Evolutionary conservation across 2,113 vertebrate genomes (phyloP).

Genomic region (Mixornis gularis): DNA sequence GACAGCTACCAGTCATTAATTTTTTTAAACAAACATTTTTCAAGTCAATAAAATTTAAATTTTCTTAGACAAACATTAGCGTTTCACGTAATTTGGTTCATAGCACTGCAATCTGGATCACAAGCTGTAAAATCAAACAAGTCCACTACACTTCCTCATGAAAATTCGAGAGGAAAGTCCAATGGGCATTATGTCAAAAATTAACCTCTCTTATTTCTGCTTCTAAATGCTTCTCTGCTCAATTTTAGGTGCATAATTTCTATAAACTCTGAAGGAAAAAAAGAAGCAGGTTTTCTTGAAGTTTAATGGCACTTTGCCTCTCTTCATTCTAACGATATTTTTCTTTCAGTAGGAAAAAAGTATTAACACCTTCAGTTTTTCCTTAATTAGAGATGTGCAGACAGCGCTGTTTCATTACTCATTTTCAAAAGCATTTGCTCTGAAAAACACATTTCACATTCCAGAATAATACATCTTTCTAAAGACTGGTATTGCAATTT

Average conservation of each 20-base stretch:
- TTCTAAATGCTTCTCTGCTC: background rate
- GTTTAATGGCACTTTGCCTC: background rate
- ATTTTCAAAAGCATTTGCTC: background rate
- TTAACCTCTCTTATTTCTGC: background rate
- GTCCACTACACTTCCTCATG: background rate
- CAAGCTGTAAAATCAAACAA: background rate
- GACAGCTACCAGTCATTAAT: background rate
- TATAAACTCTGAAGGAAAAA: background rate
- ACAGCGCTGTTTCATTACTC: background rate
- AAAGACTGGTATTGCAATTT: background rate
- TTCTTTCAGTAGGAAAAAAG: background rate
- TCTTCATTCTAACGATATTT: background rate
- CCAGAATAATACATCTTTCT: background rate
- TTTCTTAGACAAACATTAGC: background rate
- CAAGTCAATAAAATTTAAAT: background rate
- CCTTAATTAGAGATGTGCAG: background rate
- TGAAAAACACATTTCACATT: background rate
- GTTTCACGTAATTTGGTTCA: background rate
- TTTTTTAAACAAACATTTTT: background rate
- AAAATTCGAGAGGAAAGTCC: background rate
- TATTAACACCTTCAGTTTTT: background rate
- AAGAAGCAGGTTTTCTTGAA: background rate
- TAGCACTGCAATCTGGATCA: background rate
- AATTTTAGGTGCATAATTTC: background rate
- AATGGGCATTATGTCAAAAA: background rate